Evolutionary conservation across 2,113 vertebrate species (phyloP).

Genomic region (Vulpes ferrilata): DNA sequence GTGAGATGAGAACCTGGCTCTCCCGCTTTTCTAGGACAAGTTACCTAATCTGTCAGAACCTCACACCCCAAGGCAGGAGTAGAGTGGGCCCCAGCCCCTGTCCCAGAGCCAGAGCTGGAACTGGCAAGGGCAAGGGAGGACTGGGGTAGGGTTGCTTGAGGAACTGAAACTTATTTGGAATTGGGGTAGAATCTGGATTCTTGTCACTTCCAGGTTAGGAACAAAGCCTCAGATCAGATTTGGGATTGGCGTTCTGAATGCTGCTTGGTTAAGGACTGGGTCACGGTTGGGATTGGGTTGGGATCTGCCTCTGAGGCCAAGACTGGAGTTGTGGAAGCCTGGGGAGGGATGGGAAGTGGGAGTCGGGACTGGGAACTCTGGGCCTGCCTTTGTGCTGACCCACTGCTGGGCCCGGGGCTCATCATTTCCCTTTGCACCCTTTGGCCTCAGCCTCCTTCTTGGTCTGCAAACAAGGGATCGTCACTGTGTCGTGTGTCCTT

Average conservation of each 20-base stretch:
- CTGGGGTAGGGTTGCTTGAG: neutral
- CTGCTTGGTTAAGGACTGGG: neutral
- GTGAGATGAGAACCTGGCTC: too few species aligned
- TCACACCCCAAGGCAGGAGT: neutral
- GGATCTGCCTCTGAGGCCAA: neutral
- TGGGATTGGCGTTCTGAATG: neutral
- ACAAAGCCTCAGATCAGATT: neutral
- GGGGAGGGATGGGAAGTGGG: neutral
- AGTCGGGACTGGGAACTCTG: rapidly evolving
- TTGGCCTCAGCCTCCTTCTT: neutral
- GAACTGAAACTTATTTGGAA: neutral
- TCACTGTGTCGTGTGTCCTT: neutral
- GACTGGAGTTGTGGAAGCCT: neutral
- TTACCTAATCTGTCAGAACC: neutral
- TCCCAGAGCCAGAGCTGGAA: neutral
- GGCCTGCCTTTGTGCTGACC: neutral
- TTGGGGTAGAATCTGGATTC: neutral
- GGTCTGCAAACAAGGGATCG: too few species aligned
- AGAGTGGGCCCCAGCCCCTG: neutral
- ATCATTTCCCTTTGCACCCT: neutral
- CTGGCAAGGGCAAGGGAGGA: neutral
- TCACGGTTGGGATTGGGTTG: neutral
- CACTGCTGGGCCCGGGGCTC: neutral
- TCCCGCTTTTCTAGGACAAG: neutral
- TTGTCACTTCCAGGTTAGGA: neutral